These are phyloP conservation scores for Tyto alba DNA, from an alignment of 2,113 vertebrate genomes.

Conservation along the genomic window DNA sequence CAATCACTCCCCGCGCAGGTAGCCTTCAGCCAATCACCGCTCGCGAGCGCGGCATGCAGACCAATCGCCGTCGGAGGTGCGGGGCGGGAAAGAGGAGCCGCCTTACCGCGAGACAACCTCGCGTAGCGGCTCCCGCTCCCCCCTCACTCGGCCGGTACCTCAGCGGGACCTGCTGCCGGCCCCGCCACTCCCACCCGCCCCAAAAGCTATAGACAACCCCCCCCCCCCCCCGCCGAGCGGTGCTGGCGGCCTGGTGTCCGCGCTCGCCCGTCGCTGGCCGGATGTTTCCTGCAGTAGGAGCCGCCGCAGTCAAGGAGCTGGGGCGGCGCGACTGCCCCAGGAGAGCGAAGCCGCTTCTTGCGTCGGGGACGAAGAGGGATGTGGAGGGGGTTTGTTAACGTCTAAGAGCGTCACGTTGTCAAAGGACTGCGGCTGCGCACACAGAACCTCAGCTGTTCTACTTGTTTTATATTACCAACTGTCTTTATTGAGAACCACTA, in stretches of 20 bases:
- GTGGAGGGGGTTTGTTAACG: too few relatives aligned
- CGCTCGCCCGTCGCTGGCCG: too few relatives aligned
- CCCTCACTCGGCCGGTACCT: neutral
- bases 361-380: rapidly evolving
- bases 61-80: neutral
- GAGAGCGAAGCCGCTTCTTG: neutral
- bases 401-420: rapidly evolving
- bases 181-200: neutral
- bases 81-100: neutral
- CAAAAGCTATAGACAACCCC: rapidly evolving
- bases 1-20: neutral
- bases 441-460: rapidly evolving
- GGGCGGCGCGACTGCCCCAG: neutral
- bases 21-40: neutral
- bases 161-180: too few relatives aligned
- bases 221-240: neutral
- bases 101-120: rapidly evolving
- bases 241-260: neutral
- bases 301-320: neutral
- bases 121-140: rapidly evolving
- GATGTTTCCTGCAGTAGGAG: neutral
- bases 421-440: too few relatives aligned
- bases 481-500: rapidly evolving
- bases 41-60: rapidly evolving
- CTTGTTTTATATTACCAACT: rapidly evolving